Evolutionary conservation across 2,113 vertebrate genomes (phyloP).

Genomic region (Calidris pygmaea): DNA sequence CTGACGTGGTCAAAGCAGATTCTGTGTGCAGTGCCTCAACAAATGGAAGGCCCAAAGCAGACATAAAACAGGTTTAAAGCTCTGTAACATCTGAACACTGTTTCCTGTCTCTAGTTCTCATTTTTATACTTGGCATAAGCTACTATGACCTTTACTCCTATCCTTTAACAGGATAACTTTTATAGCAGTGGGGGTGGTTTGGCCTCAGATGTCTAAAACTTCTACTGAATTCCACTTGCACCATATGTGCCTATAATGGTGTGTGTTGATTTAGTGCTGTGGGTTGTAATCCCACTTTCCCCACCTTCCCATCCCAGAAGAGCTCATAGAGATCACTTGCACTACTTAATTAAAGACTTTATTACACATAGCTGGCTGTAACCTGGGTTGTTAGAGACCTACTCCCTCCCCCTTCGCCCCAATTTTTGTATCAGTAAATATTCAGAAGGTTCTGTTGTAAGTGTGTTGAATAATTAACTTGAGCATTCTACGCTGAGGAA

Average conservation of each 20-base stretch:
- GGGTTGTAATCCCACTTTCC: conserved; percentile 48
- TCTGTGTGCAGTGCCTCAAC: conserved; percentile 26
- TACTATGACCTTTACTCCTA: conserved; percentile 64
- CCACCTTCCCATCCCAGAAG: conserved; percentile 47
- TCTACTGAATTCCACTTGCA: conserved; percentile 60
- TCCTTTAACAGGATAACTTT: conserved; percentile 71
- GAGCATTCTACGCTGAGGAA: background rate
- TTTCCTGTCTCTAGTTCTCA: conserved; percentile 71
- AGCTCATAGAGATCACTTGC: conserved; percentile 51
- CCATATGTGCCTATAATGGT: conserved; percentile 49
- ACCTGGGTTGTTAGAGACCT: conserved; percentile 38
- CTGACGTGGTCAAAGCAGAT: conserved; percentile 40
- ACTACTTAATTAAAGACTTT: conserved; percentile 66
- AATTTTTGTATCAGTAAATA: conserved; percentile 27
- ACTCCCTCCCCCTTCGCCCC: background rate
- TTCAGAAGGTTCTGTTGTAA: conserved; percentile 10
- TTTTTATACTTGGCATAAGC: conserved; percentile 73
- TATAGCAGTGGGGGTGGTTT: conserved; percentile 62
- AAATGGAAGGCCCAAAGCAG: conserved; percentile 62
- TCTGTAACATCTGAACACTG: conserved; percentile 67
- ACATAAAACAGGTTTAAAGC: conserved; percentile 66
- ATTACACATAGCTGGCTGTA: conserved; percentile 59
- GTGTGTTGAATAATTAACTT: background rate
- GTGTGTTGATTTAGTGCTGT: conserved; percentile 64
- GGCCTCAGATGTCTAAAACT: conserved; percentile 52